Conservation (phyloP, 2,888 invertebrate genomes). For the Caenorhabditis sinica region DNA sequence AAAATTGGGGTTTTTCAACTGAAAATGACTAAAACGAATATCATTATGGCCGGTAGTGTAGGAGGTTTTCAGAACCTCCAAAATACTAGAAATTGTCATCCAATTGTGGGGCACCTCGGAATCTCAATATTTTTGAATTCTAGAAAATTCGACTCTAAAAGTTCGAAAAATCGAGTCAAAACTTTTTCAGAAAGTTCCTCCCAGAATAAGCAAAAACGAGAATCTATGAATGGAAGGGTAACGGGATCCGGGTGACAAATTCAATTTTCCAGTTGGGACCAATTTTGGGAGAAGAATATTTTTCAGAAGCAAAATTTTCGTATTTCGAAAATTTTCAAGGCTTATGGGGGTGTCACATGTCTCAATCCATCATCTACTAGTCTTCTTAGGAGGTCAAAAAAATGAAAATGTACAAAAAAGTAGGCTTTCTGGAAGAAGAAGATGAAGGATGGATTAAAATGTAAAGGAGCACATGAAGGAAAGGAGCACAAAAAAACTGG, state of each 20-base stretch:
- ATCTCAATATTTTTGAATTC: no score
- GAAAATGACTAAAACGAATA: no score
- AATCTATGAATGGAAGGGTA: background rate
- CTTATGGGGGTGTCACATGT: constrained; percentile 11
- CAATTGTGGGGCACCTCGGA: no score
- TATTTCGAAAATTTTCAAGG: no score
- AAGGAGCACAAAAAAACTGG: background rate
- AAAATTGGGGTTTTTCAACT: no score
- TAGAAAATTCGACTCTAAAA: no score
- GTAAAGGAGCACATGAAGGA: background rate
- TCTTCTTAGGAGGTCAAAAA: constrained; percentile 28
- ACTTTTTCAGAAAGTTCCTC: no score
- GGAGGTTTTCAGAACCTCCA: no score
- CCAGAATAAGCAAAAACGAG: background rate
- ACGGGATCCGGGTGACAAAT: background rate
- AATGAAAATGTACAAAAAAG: constrained; percentile 5
- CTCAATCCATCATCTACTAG: constrained; percentile 29
- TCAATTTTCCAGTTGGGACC: background rate
- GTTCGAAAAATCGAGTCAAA: no score
- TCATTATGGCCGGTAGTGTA: no score
- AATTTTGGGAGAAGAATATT: no score
- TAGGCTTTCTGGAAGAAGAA: background rate
- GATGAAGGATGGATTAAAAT: constrained; percentile 23
- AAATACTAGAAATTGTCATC: no score
- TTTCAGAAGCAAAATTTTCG: background rate